phyloP scores from a whole-genome alignment of 1,140 invertebrate species.

The Papilio polytes region DNA sequence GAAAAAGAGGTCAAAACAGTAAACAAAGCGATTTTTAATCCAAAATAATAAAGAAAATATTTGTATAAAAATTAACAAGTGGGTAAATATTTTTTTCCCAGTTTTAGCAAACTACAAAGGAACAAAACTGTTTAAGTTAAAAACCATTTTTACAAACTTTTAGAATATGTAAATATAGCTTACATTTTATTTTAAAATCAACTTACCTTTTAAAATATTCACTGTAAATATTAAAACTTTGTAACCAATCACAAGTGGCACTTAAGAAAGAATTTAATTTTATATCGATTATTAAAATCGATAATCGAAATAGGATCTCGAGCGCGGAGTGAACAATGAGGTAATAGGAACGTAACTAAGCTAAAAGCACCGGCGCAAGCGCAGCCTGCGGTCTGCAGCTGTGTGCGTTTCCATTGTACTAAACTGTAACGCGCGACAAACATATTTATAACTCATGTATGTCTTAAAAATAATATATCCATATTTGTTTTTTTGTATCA shows the following conservation, averaged over 20 bases:
- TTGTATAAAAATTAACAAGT: too few relatives aligned
- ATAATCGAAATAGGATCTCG: constrained; percentile 1
- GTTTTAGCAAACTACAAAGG: too few relatives aligned
- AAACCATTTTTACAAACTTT: too few relatives aligned
- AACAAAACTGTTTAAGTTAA: too few relatives aligned
- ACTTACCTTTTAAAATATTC: background rate
- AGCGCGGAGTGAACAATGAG: constrained; percentile 51
- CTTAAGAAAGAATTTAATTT: background rate
- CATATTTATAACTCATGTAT: background rate
- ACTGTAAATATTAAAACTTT: background rate
- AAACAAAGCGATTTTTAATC: background rate
- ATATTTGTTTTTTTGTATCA: too few relatives aligned
- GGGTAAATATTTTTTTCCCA: too few relatives aligned
- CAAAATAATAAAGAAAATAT: background rate
- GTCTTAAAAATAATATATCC: too few relatives aligned
- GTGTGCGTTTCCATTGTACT: constrained; percentile 52
- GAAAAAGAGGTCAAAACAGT: background rate
- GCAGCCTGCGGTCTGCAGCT: constrained; percentile 38
- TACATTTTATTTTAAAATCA: background rate
- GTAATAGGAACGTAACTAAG: constrained; percentile 64
- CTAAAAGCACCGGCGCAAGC: constrained; percentile 44
- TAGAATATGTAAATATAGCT: too few relatives aligned
- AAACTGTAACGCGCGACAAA: background rate
- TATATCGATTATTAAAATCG: constrained; percentile 16
- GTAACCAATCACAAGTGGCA: background rate